Conservation (phyloP, 1,140 invertebrate genomes). For the Branchinecta lindahli region DNA sequence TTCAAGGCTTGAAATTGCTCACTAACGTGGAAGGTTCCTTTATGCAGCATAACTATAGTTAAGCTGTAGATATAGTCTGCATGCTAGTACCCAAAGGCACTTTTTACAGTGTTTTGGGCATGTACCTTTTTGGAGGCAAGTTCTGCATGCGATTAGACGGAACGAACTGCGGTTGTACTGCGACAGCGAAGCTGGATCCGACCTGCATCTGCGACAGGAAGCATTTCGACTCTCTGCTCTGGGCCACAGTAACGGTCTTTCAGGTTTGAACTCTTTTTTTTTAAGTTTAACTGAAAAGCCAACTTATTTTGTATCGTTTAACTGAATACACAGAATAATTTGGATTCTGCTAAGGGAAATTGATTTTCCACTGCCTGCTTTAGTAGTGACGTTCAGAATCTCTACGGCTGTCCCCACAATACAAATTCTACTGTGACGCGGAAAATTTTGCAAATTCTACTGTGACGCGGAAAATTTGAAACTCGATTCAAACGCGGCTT, state of each 20-base stretch:
- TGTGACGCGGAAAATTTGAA: too few species aligned
- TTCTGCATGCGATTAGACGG: conserved; percentile 89
- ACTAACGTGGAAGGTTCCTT: too few species aligned
- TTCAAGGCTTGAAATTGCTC: too few species aligned
- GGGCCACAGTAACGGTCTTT: conserved; percentile 90
- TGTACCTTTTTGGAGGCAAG: conserved; percentile 97
- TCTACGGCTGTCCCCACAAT: too few species aligned
- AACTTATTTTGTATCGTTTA: too few species aligned
- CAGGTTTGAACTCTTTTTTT: conserved; percentile 45
- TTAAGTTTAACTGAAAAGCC: neutral
- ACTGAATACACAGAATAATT: too few species aligned
- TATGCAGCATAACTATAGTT: neutral
- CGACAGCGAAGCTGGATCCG: conserved; percentile 66
- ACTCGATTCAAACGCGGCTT: too few species aligned
- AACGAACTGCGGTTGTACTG: conserved; percentile 76
- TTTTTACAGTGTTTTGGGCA: conserved; percentile 78
- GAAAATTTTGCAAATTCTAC: too few species aligned
- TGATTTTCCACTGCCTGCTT: too few species aligned
- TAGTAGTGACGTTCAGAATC: too few species aligned
- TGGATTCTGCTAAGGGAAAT: too few species aligned
- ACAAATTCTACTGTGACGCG: too few species aligned
- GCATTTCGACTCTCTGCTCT: conserved; percentile 92
- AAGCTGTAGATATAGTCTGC: neutral
- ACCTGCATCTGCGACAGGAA: conserved; percentile 86
- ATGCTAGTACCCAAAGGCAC: conserved; percentile 15